Evolutionary conservation across 2,888 invertebrate species (phyloP).

Genomic region (Amblyjoppa fuscipennis): DNA sequence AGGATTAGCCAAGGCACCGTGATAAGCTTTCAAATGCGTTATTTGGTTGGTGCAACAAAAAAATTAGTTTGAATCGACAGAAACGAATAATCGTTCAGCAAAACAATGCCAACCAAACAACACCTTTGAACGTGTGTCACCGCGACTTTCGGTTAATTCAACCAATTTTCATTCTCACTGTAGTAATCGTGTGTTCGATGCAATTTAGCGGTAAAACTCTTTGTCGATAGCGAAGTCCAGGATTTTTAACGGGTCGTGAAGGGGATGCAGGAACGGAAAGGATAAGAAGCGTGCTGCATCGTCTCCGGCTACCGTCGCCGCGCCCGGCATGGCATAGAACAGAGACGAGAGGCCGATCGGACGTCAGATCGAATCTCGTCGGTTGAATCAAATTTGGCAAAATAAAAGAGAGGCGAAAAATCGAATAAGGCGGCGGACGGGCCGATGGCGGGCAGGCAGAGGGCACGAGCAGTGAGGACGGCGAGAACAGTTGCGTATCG

Average conservation of each 20-base stretch:
- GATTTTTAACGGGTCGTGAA: background rate
- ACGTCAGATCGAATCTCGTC: conserved; percentile 81
- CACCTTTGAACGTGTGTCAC: too few species aligned
- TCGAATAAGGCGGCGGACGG: conserved; percentile 15
- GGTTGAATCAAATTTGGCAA: conserved; percentile 75
- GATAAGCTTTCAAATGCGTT: too few species aligned
- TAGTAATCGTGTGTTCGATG: background rate
- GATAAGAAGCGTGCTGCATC: conserved; percentile 43
- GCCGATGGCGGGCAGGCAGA: conserved; percentile 56
- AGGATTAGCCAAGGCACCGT: too few species aligned
- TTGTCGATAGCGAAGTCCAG: background rate
- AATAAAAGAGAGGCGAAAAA: conserved; percentile 69
- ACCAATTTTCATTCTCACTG: background rate
- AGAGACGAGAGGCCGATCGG: conserved; percentile 80
- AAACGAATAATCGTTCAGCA: too few species aligned
- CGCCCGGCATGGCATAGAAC: conserved; percentile 40
- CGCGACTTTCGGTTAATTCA: background rate
- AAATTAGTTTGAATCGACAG: too few species aligned
- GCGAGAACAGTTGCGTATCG: conserved; percentile 83
- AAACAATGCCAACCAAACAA: too few species aligned
- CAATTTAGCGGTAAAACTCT: background rate
- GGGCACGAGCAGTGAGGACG: conserved; percentile 70
- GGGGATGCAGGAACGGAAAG: background rate
- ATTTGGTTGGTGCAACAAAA: too few species aligned
- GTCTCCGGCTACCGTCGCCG: conserved; percentile 36